These are phyloP conservation scores for Porites cylindrica DNA, from an alignment of 92 coral and sea anemone species.

Conservation along the genomic window DNA sequence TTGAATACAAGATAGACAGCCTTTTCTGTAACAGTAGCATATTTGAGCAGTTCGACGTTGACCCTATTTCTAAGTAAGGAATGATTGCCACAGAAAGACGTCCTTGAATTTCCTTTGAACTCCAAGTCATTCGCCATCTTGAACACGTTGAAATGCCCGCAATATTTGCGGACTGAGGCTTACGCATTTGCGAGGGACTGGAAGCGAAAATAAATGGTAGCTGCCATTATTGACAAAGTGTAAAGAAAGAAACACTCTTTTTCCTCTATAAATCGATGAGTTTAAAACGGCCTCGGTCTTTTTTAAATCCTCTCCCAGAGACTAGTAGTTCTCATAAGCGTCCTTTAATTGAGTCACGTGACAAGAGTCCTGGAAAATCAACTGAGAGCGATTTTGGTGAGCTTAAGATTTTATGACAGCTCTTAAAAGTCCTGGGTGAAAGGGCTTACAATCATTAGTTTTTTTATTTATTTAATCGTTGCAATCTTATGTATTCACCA, in stretches of 20 bases:
- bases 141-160: slow-evolving; percentile 13
- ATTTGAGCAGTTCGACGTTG: not conserved
- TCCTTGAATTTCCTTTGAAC: no score
- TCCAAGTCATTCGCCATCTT: slow-evolving; percentile 1
- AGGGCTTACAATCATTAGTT: not conserved
- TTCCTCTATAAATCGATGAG: not conserved
- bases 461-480: no score
- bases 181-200: slow-evolving; percentile 17
- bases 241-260: not conserved
- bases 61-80: not conserved
- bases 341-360: not conserved
- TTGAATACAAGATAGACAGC: no score
- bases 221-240: not conserved
- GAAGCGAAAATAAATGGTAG: not conserved
- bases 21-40: not conserved
- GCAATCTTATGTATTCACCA: no score
- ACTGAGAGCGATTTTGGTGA: slow-evolving; percentile 24
- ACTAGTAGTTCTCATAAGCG: slow-evolving; percentile 13
- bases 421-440: not conserved
- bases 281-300: slow-evolving; percentile 19
- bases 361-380: not conserved
- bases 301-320: not conserved
- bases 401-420: not conserved
- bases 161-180: not conserved
- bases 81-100: not conserved